Evolutionary conservation across 2,797 vertebrate genomes (phyloP).

Genomic region (Alcedo atthis): DNA sequence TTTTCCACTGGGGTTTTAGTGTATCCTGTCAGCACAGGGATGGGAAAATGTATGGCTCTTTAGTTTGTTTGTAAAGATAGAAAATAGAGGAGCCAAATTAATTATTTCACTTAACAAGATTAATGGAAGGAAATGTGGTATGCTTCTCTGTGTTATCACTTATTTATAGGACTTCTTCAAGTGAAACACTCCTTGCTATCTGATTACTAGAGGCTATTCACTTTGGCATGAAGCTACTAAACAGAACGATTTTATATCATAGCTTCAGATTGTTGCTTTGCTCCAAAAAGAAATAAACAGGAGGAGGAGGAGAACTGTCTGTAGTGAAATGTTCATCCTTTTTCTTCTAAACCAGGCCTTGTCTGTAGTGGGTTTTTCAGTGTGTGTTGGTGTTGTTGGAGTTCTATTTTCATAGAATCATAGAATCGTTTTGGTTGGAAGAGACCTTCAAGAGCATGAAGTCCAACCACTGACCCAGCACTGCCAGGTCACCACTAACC

Average conservation of each 20-base stretch:
- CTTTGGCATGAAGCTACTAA: not conserved
- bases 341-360: not conserved
- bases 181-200: not conserved
- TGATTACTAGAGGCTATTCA: not conserved
- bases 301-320: not conserved
- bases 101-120: constrained; percentile 21
- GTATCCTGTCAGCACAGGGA: not conserved
- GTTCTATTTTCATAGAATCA: not conserved
- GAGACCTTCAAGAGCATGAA: not conserved
- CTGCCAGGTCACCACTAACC: not conserved
- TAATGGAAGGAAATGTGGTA: not conserved
- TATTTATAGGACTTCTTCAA: not conserved
- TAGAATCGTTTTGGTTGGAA: not conserved
- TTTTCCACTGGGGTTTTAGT: constrained; percentile 16
- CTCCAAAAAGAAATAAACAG: not conserved
- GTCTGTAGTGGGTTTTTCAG: not conserved
- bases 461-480: not conserved
- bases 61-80: not conserved
- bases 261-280: not conserved
- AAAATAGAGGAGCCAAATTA: not conserved
- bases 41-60: not conserved
- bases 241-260: not conserved
- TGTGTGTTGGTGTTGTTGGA: not conserved
- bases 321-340: not conserved
- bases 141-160: not conserved